Evolutionary conservation across 2,113 vertebrate species (phyloP).

Genomic region (Phyllostomus hastatus): DNA sequence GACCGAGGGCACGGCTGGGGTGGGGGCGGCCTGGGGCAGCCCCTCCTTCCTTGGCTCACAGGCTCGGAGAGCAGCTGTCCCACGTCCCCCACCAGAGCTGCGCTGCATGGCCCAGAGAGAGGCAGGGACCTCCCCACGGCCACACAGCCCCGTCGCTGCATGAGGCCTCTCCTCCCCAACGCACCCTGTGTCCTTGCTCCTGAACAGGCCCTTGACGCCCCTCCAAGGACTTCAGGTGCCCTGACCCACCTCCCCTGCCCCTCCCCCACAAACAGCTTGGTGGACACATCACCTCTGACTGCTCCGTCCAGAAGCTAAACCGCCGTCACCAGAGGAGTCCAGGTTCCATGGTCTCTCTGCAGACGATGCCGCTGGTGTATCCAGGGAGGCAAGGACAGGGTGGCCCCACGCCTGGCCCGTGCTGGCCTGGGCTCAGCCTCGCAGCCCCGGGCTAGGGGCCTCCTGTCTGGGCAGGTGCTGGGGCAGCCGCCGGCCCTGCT

Average conservation of each 20-base stretch:
- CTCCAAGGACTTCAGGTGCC: not conserved
- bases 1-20: not conserved
- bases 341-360: not conserved
- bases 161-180: accelerated
- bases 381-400: not conserved
- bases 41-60: not conserved
- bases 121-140: not conserved
- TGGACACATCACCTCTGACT: not conserved
- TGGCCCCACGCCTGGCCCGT: not conserved
- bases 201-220: not conserved
- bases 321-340: not conserved
- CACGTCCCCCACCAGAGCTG: not conserved
- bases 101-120: not conserved
- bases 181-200: not conserved
- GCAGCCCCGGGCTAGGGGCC: not conserved
- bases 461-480: not conserved
- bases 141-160: not conserved
- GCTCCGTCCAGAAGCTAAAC: constrained; percentile 33
- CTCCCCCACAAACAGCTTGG: not conserved
- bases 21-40: not conserved
- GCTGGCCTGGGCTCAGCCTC: not conserved
- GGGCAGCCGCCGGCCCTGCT: not conserved
- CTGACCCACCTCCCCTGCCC: not conserved
- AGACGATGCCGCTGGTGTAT: not conserved
- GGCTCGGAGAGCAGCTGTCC: not conserved